Evolutionary conservation across 2,797 vertebrate species (phyloP).

Genomic region (Mus spretus): DNA sequence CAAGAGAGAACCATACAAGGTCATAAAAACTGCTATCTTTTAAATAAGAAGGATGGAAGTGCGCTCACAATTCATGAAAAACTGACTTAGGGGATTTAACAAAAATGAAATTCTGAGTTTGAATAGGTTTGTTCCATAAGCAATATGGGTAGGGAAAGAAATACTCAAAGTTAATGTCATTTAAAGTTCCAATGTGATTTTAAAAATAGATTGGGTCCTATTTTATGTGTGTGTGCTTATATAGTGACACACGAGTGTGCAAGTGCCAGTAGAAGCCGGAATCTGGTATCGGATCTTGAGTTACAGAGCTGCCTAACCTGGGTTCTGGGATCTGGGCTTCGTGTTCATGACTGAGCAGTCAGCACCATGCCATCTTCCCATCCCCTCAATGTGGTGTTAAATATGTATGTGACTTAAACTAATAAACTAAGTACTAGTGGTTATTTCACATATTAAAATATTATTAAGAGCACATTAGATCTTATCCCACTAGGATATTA

Average conservation of each 20-base stretch:
- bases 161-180: conserved; percentile 47
- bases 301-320: neutral
- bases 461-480: neutral
- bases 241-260: neutral
- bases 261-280: neutral
- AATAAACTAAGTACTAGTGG: conserved; percentile 21
- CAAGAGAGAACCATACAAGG: neutral
- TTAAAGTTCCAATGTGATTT: neutral
- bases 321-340: neutral
- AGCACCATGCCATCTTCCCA: neutral
- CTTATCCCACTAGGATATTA: neutral
- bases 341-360: neutral
- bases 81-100: neutral
- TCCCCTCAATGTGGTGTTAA: neutral
- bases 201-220: neutral
- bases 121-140: conserved; percentile 34
- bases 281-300: neutral
- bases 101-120: conserved; percentile 7
- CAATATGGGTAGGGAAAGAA: neutral
- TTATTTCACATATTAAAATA: neutral
- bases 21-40: neutral
- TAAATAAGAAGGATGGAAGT: conserved; percentile 2
- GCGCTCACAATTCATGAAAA: neutral
- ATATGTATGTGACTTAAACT: conserved; percentile 16
- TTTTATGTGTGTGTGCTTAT: neutral